Evolutionary conservation across 2,888 invertebrate genomes (phyloP), one percentile per base, ranked within the genome.

Genomic region (Nebria salina): DNA sequence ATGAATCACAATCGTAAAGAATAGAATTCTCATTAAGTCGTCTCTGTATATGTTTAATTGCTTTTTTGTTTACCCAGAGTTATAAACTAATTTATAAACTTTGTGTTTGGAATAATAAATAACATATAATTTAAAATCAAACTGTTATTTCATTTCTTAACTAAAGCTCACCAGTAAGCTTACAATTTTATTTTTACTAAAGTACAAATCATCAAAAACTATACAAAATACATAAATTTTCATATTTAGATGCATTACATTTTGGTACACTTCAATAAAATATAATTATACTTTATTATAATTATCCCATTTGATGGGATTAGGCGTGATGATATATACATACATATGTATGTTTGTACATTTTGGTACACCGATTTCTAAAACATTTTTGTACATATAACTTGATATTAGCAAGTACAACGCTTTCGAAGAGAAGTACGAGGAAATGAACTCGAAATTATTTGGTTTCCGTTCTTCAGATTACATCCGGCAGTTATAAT

Each of bases 401-500:
- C 54, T 54, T 54, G 54, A 54, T 54, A 1, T 54, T 6, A 13
- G 54, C 54, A 54, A 54, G 54, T 54, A 54, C 54, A 54, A 0
- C 54, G 13, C 7, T 54, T 13, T 54, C 3, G 15, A 1, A 26
- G 4, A 15, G 15, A 70, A 70, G 70, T 70, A 25, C 26, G 20
- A 11, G 77, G 77, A 66, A 43, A 74, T 25, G 82, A 77, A 73
- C n/a, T 77, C 13, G 43, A 73, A 74, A 43, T 82, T 66, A 77
- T 65, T 11, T 66, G 77, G 77, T 82, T 77, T 82, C 77, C 82
- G 74, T 68, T 82, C 15, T 82, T 77, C 65, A 82, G 73, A 77
- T 41, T 82, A 54, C 74, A 74, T 82, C 82, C 82, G 42, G 77
- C 77, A 77, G 74, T 66, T 82, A 66, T 34, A 72, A 72, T 72